Base-by-base conservation (phyloP, 2,797 vertebrate genomes). In the Basileuterus tristriatus region DNA sequence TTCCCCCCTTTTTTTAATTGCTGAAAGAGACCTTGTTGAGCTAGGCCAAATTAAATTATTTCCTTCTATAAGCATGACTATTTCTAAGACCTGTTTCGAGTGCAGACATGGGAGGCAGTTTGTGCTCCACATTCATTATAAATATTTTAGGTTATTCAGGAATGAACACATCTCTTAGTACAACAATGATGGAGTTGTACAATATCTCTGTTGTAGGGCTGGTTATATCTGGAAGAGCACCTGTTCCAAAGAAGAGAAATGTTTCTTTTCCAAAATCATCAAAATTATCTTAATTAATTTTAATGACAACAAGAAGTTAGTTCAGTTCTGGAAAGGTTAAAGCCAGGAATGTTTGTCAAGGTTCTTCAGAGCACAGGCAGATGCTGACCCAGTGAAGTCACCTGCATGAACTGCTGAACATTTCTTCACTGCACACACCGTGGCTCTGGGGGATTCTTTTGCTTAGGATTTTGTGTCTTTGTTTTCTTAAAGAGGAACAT, bases 401-500 rank as follows among this genome's bases (percentile, higher is more conserved):
- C 96, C 89, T 96, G 83, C 52, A 76, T 55, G 76, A 87, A 53
- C 46, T 2, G 2, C 36, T 83, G 56, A 83, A 36, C 16, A 14
- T 59, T 83, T 37, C 55, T 86, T 63, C 27, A 11, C 44, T 86
- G 43, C n/a, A 16, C 69, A 65, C 3, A 4, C 47, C n/a, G 58
- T 56, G 44, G n/a, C 63, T 90, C 67, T 46, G 37, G 49, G 74
- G 68, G 47, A 67, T 83, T 84, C 67, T 82, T 94, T 47, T 93
- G 83, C 85, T 93, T 90, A 53, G 46, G 36, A 76, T 93, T 83
- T 49, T 5, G 2, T 62, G 67, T 15, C 2, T 72, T 95, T 79
- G 47, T 90, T 94, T 93, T 69, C 49, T 77, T 77, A 50, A 88
- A 65, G 60, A 82, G 77, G 47, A 92, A 36, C 52, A 85, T 92